These are phyloP conservation scores for Tenthredo livida DNA, from an alignment of 2,888 invertebrate genomes.

Conservation along the genomic window DNA sequence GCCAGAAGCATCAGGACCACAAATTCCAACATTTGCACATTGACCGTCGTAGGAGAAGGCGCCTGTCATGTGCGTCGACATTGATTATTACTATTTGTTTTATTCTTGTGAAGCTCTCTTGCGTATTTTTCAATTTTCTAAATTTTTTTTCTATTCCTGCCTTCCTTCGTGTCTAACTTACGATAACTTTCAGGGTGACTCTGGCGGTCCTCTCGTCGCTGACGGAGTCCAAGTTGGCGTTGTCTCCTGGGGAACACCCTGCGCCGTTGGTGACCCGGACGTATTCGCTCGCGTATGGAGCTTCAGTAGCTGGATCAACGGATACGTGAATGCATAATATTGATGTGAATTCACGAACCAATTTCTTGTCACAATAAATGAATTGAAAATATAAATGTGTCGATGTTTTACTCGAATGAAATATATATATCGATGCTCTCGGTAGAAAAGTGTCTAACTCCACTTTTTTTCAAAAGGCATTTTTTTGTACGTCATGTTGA, in stretches of 20 bases:
- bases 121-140: background rate
- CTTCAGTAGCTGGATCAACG: conserved; percentile 66
- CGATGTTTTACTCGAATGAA: background rate
- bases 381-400: background rate
- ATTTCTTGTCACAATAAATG: background rate
- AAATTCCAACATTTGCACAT: conserved; percentile 25
- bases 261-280: conserved; percentile 68
- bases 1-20: conserved; percentile 2
- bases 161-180: background rate
- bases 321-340: conserved; percentile 37
- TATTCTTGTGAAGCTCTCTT: background rate
- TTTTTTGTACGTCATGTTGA: no score
- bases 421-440: no score
- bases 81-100: background rate
- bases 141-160: background rate
- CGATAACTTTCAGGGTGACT: conserved; percentile 19
- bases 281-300: conserved; percentile 67
- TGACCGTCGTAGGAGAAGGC: conserved; percentile 17
- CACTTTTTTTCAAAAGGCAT: no score
- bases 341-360: background rate
- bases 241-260: conserved; percentile 71
- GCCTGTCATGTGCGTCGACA: conserved; percentile 22
- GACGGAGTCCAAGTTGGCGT: conserved; percentile 62
- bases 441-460: no score
- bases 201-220: conserved; percentile 30